Percentiles rank a stretch among this genome's conserved stretches.
Conservation (phyloP, 2,888 invertebrate species). For the Petrolisthes manimaculis region DNA sequence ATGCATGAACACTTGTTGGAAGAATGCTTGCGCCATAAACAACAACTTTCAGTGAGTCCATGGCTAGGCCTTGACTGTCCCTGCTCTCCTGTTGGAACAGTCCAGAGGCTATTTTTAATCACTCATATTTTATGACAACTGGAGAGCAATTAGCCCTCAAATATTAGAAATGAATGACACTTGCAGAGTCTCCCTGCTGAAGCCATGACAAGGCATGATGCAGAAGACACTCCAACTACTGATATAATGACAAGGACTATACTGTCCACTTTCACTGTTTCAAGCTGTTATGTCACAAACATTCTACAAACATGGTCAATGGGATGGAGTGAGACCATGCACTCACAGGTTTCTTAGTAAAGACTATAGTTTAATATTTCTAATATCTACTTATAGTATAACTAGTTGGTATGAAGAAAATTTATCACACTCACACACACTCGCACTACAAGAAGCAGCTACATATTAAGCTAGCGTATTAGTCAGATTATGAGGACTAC, state of each 20-base stretch:
- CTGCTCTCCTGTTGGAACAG: slow-evolving; percentile 55
- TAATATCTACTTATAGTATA: not conserved
- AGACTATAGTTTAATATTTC: slow-evolving; percentile 17
- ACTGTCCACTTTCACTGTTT: slow-evolving; percentile 58
- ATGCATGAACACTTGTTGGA: slow-evolving; percentile 64
- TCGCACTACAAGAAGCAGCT: slow-evolving; percentile 10
- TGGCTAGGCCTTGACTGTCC: slow-evolving; percentile 56
- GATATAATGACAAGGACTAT: slow-evolving; percentile 46
- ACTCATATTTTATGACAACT: slow-evolving; percentile 41
- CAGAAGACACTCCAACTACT: slow-evolving; percentile 54
- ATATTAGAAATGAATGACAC: slow-evolving; percentile 48
- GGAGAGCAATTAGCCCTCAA: slow-evolving; percentile 40
- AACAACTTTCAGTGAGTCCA: slow-evolving; percentile 62
- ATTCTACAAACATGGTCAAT: slow-evolving; percentile 63
- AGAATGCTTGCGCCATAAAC: slow-evolving; percentile 66
- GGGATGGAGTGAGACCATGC: slow-evolving; percentile 58
- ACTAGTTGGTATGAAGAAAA: not conserved
- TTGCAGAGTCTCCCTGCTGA: slow-evolving; percentile 57
- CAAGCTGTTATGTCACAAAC: slow-evolving; percentile 65
- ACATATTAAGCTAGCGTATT: not conserved
- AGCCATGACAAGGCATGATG: slow-evolving; percentile 49
- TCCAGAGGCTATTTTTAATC: slow-evolving; percentile 38
- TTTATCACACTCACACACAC: not conserved
- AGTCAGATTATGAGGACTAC: slow-evolving; percentile 4
- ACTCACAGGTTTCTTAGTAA: slow-evolving; percentile 39